phyloP scores from a whole-genome alignment of 30 jellyfish, hydroid and myxozoan species.

The Hydra vulgaris region DNA sequence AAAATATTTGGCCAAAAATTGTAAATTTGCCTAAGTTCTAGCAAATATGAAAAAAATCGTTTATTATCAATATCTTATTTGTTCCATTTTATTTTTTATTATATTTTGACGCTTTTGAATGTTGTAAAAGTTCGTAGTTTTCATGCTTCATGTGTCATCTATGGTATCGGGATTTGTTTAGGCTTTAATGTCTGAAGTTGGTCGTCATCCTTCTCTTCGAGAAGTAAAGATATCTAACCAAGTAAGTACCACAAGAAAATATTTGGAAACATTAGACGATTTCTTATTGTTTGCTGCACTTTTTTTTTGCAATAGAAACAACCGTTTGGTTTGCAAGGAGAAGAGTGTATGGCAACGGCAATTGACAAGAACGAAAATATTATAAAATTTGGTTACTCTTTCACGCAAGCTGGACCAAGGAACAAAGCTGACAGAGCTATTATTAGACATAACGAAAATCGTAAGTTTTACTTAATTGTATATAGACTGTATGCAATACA shows the following conservation, averaged over 20 bases:
- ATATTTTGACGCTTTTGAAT: no score
- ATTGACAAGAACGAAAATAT: conserved; percentile 22
- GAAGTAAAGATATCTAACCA: conserved; percentile 32
- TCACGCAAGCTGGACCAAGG: conserved; percentile 45
- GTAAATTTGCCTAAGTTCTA: no score
- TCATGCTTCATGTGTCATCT: no score
- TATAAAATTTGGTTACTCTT: conserved; percentile 30
- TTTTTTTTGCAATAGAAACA: conserved; percentile 7
- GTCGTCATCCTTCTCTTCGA: conserved; percentile 30
- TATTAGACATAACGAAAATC: conserved; percentile 27
- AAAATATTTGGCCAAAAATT: no score
- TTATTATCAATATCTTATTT: no score
- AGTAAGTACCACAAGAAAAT: conserved; percentile 7
- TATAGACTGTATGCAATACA: no score
- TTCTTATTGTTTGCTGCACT: no score
- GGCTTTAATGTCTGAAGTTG: conserved; percentile 32
- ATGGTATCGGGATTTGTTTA: neutral
- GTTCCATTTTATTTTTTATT: no score
- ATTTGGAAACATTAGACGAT: neutral
- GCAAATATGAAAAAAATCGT: no score
- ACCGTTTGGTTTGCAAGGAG: conserved; percentile 35
- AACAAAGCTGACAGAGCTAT: conserved; percentile 39
- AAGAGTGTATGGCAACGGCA: conserved; percentile 30
- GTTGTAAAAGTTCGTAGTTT: no score
- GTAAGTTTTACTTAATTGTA: conserved; percentile 17